Base-by-base conservation (phyloP, 2,113 vertebrate species). In the Coptodon rendalli region DNA sequence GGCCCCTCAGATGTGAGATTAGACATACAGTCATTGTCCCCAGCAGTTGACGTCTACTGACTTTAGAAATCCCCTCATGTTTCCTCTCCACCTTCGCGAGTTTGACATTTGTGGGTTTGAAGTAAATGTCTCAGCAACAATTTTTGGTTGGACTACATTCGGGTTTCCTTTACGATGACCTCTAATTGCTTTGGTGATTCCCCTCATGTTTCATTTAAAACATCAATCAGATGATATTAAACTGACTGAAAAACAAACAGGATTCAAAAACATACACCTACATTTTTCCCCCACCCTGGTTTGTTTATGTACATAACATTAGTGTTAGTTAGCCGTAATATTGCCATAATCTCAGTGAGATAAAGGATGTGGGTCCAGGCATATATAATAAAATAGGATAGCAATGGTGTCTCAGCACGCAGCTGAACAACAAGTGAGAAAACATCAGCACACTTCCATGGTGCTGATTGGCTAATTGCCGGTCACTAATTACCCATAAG, bases 331-430 rank as follows among this genome's bases (percentile, higher is more conserved):
- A 76, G 45, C 14, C 0, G 1, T 76, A 76, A 48, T 0, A 2
- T 48, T 19, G 71, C 71, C 71, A 48, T 14, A 76, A 29, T 76
- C 17, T 7, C 40, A 1, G 43, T 76, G 43, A 48, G 24, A 48
- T 76, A 76, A 48, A 76, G 24, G 71, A 48, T 76, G 71, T 48
- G 24, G 71, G 40, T 76, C 40, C 43, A 76, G 22, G 43, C 24
- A 3, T 9, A 3, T 9, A 76, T 66, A 7, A 7, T 66, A 10
- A 38, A 38, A n/a, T n/a, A 66, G 19, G 34, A 22, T 38, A 13
- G 4, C 34, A 38, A 66, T 66, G 6, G 31, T 48, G 40, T 76
- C 40, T 76, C 22, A 29, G 40, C 3, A 76, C 9, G 9, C 68
- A 29, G 43, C 71, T 76, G 14, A 24, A 50, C 27, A 78, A 78